Evolutionary conservation across 2,113 vertebrate species (phyloP).

Genomic region (Nyctibius bracteatus): DNA sequence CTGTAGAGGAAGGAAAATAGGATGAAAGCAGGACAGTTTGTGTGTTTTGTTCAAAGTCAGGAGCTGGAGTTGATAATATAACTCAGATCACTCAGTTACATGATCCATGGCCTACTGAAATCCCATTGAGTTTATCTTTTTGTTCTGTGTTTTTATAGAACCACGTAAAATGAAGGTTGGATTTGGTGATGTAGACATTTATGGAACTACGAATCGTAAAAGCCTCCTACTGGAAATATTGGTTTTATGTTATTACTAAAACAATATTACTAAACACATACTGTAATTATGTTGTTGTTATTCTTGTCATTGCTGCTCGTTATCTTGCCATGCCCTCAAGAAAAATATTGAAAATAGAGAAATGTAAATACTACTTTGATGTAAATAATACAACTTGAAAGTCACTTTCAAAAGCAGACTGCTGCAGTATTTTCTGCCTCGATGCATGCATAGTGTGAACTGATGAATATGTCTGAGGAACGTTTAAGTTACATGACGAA

Average conservation of each 20-base stretch:
- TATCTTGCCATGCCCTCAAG: neutral
- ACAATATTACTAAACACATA: no score
- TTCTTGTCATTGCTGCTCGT: neutral
- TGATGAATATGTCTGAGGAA: neutral
- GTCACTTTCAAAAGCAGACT: neutral
- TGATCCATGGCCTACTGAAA: neutral
- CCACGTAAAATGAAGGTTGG: neutral
- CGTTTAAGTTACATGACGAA: fast-evolving
- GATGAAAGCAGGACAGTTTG: neutral
- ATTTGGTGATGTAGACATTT: neutral
- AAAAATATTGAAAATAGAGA: constrained; percentile 8
- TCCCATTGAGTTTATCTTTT: neutral
- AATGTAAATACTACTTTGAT: neutral
- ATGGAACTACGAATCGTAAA: neutral
- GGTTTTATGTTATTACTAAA: neutral
- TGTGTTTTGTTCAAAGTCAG: neutral
- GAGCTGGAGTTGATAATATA: neutral
- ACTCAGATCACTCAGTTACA: neutral
- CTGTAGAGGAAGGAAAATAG: neutral
- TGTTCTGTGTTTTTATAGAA: neutral
- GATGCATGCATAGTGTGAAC: neutral
- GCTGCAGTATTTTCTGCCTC: neutral
- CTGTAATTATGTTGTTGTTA: no score
- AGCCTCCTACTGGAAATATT: neutral
- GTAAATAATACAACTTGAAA: neutral